Percentiles rank a stretch among this genome's conserved stretches.
Conservation (phyloP, 64 coral and sea anemone species). For the Dendrophyllia cribrosa region DNA sequence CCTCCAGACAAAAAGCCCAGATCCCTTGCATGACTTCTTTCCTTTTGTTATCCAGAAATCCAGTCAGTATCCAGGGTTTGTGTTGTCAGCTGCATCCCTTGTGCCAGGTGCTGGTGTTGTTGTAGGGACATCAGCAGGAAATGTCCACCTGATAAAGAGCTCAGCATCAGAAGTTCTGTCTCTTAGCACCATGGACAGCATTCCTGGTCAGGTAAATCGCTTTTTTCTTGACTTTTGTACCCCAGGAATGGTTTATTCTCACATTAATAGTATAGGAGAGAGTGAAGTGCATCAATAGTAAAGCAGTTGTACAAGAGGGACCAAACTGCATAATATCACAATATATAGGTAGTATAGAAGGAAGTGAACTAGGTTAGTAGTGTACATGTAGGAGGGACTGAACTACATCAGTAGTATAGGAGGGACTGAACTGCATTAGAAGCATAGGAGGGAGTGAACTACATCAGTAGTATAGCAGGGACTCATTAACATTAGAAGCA, state of each 20-base stretch:
- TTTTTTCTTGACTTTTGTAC: not conserved
- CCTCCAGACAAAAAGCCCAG: no score
- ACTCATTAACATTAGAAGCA: no score
- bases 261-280: not conserved
- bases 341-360: not conserved
- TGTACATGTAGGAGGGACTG: no score
- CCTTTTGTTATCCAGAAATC: constrained; percentile 14
- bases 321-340: not conserved
- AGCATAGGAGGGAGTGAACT: no score
- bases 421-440: no score
- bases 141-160: constrained; percentile 35
- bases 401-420: no score
- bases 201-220: constrained; percentile 66
- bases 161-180: not conserved
- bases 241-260: no score
- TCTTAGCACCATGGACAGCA: constrained; percentile 59
- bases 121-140: constrained; percentile 71
- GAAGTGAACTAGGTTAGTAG: no score
- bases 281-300: no score
- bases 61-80: constrained; percentile 70
- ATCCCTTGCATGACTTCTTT: not conserved
- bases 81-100: constrained; percentile 45
- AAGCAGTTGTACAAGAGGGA: no score
- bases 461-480: no score
- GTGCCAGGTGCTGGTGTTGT: constrained; percentile 57